Conservation (phyloP, 2,113 vertebrate genomes). For the Falco punctatus region DNA sequence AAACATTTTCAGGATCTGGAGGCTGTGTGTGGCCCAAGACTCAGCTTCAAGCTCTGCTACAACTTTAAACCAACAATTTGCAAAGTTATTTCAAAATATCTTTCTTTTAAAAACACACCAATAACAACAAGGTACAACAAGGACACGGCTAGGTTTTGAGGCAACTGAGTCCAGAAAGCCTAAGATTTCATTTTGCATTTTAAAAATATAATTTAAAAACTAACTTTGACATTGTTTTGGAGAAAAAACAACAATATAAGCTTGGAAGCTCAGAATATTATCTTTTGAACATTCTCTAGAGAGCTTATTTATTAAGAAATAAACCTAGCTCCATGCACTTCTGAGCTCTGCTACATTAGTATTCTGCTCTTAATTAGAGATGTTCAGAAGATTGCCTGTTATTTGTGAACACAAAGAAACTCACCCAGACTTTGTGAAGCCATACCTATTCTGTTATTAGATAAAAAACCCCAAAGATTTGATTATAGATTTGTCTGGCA, state of each 20-base stretch:
- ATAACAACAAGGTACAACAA: neutral
- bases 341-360: neutral
- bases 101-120: neutral
- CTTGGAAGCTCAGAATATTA: neutral
- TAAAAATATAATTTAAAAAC: neutral
- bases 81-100: neutral
- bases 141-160: neutral
- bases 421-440: conserved; percentile 20
- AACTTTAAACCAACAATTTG: neutral
- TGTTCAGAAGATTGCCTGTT: neutral
- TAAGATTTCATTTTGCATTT: neutral
- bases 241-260: neutral
- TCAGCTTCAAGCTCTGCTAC: neutral
- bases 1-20: neutral
- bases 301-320: conserved; percentile 34
- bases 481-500: conserved; percentile 50
- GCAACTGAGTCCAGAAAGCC: neutral
- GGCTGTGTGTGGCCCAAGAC: neutral
- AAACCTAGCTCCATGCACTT: neutral
- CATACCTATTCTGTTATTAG: conserved; percentile 42
- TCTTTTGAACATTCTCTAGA: neutral
- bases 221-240: neutral
- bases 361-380: conserved; percentile 14
- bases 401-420: neutral
- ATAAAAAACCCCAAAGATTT: neutral